These are phyloP conservation scores for Ichneumoninae sp. DNA, from an alignment of 2,888 invertebrate species.

Conservation along the genomic window DNA sequence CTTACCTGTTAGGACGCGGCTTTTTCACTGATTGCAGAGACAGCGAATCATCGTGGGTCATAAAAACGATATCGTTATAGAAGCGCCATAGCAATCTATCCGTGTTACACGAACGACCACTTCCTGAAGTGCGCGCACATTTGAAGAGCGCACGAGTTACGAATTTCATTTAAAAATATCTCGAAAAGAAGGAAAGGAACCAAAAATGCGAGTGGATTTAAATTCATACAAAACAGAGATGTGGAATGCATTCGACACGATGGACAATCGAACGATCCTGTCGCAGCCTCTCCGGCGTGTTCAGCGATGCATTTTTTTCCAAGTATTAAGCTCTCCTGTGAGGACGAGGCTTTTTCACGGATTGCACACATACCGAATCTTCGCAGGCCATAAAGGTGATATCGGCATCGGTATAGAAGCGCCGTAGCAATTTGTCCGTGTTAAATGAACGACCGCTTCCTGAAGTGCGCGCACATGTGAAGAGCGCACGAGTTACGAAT, in stretches of 20 bases:
- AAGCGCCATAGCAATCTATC: conserved; percentile 80
- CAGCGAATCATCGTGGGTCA: conserved; percentile 71
- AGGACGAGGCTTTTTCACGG: conserved; percentile 24
- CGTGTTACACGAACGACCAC: conserved; percentile 80
- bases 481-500: conserved; percentile 4
- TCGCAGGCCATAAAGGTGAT: conserved; percentile 70
- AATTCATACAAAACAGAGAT: too few relatives aligned
- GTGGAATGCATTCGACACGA: neutral
- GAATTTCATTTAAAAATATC: too few relatives aligned
- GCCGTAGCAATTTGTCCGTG: conserved; percentile 81
- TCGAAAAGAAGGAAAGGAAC: too few relatives aligned
- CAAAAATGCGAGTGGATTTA: too few relatives aligned
- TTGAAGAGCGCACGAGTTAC: conserved; percentile 16
- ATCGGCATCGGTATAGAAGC: conserved; percentile 73
- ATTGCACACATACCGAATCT: conserved; percentile 65
- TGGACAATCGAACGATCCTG: neutral
- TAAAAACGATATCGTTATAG: conserved; percentile 72
- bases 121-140: conserved; percentile 72
- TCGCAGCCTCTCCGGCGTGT: neutral
- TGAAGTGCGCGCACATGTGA: conserved; percentile 69
- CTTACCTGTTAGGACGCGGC: neutral
- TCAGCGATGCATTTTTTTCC: conserved; percentile 26
- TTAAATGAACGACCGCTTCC: conserved; percentile 79
- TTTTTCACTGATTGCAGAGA: conserved; percentile 31
- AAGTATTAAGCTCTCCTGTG: conserved; percentile 7